Evolutionary conservation across 2,113 vertebrate genomes (phyloP).

Genomic region (Larimichthys crocea): DNA sequence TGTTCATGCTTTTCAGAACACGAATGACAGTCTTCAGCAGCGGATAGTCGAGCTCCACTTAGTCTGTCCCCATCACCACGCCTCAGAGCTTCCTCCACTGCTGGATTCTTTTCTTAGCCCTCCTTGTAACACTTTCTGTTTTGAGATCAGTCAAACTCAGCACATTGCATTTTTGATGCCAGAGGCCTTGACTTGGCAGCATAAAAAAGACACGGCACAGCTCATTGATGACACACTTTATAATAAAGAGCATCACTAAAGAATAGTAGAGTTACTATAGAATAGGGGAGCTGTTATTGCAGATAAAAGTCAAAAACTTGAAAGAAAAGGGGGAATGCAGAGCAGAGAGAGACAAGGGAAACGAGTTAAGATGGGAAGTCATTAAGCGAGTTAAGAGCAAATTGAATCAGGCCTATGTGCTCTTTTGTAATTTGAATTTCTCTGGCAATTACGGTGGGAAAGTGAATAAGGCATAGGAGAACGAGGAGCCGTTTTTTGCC

Average conservation of each 20-base stretch:
- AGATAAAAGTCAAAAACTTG: conserved; percentile 39
- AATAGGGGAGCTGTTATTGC: conserved; percentile 9
- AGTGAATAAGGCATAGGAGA: conserved; percentile 27
- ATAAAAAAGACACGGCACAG: conserved; percentile 16
- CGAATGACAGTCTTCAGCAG: not conserved
- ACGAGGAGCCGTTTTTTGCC: conserved; percentile 5
- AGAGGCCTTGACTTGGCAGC: conserved; percentile 3
- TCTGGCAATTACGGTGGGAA: conserved; percentile 50
- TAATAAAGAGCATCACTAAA: conserved; percentile 8
- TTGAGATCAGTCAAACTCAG: conserved; percentile 31
- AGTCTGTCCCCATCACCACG: conserved; percentile 8
- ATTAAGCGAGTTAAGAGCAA: conserved; percentile 64
- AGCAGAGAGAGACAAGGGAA: not conserved
- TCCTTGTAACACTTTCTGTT: conserved; percentile 8
- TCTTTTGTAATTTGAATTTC: conserved; percentile 71
- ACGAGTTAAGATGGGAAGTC: conserved; percentile 28
- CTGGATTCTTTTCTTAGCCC: conserved; percentile 28
- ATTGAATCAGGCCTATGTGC: conserved; percentile 59
- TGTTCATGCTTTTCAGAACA: conserved; percentile 16
- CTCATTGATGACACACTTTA: conserved; percentile 19
- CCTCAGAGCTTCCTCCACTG: not conserved
- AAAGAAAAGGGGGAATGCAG: conserved; percentile 15
- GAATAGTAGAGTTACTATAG: conserved; percentile 9
- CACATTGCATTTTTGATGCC: conserved; percentile 26
- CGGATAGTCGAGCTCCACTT: conserved; percentile 16